phyloP scores from a whole-genome alignment of 2,113 vertebrate species.

The Psittacara wagleri region DNA sequence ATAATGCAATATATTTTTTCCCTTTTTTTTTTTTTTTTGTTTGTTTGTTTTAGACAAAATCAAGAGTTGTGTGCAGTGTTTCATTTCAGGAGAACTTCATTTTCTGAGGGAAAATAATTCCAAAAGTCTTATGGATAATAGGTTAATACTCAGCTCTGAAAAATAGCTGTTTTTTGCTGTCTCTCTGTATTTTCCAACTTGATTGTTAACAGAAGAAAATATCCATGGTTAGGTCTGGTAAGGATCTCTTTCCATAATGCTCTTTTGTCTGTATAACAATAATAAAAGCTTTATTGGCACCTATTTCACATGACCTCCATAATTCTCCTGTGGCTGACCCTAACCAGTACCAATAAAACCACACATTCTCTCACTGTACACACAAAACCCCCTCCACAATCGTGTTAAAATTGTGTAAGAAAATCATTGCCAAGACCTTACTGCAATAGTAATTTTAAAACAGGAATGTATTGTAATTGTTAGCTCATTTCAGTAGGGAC shows the following conservation, averaged over 20 bases:
- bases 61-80: background rate
- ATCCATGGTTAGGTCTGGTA: slow-evolving; percentile 37
- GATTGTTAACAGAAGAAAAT: slow-evolving; percentile 56
- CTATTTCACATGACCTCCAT: slow-evolving; percentile 61
- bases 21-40: background rate
- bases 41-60: background rate
- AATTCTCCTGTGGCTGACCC: slow-evolving; percentile 61
- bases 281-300: slow-evolving; percentile 69
- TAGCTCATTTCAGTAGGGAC: background rate
- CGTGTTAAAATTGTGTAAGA: background rate
- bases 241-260: slow-evolving; percentile 57
- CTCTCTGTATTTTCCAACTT: background rate
- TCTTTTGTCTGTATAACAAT: slow-evolving; percentile 64
- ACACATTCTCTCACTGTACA: slow-evolving; percentile 21
- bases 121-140: background rate
- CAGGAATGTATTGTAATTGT: background rate
- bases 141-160: background rate
- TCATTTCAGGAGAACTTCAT: background rate
- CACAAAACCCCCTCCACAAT: background rate
- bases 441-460: background rate
- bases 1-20: background rate
- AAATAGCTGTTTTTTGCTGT: background rate
- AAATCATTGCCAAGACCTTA: background rate
- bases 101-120: background rate
- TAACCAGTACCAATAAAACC: slow-evolving; percentile 61